A percentile compares a stretch with the other conserved stretches of the same genome.
phyloP scores from a whole-genome alignment of 2,113 vertebrate species.

The Nettapus auritus region DNA sequence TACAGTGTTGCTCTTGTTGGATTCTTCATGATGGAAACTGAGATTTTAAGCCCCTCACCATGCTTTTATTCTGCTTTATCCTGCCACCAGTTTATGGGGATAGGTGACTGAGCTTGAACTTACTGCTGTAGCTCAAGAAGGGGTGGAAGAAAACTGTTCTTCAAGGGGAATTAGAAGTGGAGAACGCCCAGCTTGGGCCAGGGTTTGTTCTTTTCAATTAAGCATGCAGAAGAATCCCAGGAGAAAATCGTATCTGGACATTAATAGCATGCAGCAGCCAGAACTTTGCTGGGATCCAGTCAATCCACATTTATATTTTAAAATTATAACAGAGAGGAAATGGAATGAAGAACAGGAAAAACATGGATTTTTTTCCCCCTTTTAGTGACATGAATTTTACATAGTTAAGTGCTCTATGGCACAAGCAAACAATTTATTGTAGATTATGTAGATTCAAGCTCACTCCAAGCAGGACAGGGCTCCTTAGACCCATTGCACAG shows the following conservation, averaged over 20 bases:
- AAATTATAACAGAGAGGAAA: neutral
- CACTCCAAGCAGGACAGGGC: neutral
- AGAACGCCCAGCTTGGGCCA: neutral
- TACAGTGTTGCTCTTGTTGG: neutral
- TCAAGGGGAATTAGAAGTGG: neutral
- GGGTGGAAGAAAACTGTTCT: neutral
- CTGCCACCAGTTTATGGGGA: neutral
- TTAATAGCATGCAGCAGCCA: neutral
- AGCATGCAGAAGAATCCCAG: neutral
- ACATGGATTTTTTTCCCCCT: neutral
- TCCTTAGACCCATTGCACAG: neutral
- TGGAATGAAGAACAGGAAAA: neutral
- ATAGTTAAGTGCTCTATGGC: neutral
- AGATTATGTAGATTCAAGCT: neutral
- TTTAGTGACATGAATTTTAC: neutral
- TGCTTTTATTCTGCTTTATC: neutral
- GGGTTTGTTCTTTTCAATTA: neutral
- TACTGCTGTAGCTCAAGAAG: neutral
- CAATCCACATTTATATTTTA: constrained; percentile 8
- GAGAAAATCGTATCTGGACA: neutral
- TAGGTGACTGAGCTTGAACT: neutral
- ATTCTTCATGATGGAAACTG: neutral
- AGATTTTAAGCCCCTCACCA: neutral
- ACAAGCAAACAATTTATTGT: neutral
- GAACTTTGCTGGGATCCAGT: neutral